Evolutionary conservation across 2,797 vertebrate genomes (phyloP).

Genomic region (Hippocampus kuda): DNA sequence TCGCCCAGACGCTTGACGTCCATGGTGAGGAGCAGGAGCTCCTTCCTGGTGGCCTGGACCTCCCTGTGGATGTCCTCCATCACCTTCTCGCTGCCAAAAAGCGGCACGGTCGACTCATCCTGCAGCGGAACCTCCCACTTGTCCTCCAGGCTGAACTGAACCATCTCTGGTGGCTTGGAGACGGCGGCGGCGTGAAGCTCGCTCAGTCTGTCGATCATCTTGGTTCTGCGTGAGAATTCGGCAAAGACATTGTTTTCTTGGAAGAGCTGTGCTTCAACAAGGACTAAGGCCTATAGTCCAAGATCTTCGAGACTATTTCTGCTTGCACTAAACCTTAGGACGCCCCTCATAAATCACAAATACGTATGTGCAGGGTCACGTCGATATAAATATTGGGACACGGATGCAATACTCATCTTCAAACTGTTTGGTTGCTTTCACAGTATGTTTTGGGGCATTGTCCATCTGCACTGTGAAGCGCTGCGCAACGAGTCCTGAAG

Average conservation of each 20-base stretch:
- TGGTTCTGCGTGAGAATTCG: slow-evolving; percentile 11
- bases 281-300: no score
- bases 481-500: neutral
- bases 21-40: slow-evolving; percentile 70
- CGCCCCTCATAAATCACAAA: no score
- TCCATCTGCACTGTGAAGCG: slow-evolving; percentile 37
- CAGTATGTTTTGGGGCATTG: slow-evolving; percentile 8
- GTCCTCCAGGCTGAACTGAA: slow-evolving; percentile 4
- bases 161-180: slow-evolving; percentile 24
- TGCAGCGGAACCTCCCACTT: slow-evolving; percentile 29
- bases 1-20: slow-evolving; percentile 84
- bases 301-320: no score
- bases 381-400: no score
- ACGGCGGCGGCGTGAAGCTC: slow-evolving; percentile 67
- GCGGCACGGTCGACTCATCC: slow-evolving; percentile 63
- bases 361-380: no score
- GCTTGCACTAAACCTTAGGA: no score
- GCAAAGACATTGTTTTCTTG: no score
- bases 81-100: slow-evolving; percentile 73
- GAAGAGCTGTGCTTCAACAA: no score
- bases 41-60: slow-evolving; percentile 74
- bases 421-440: no score
- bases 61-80: slow-evolving; percentile 77
- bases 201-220: slow-evolving; percentile 84
- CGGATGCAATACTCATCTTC: no score